These are phyloP conservation scores for Galbula dea DNA, from an alignment of 2,113 vertebrate species.

Conservation along the genomic window DNA sequence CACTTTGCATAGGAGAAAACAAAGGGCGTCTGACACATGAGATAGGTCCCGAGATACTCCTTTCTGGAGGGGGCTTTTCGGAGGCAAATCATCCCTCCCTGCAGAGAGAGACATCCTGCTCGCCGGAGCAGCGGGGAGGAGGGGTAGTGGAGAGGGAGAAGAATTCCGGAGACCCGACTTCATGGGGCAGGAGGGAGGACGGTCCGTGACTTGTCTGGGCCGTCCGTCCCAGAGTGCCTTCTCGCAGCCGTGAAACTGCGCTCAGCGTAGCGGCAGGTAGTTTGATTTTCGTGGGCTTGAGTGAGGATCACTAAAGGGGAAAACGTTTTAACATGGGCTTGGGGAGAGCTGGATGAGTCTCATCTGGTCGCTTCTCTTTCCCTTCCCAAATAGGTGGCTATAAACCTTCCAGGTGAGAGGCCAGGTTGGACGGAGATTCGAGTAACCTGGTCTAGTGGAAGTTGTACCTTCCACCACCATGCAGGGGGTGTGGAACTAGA, in stretches of 20 bases:
- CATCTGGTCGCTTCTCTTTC: background rate
- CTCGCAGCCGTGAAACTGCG: rapidly evolving
- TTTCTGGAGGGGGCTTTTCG: background rate
- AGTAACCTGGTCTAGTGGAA: background rate
- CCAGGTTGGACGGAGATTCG: background rate
- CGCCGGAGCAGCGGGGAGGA: background rate
- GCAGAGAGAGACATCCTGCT: background rate
- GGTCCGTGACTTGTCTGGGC: background rate
- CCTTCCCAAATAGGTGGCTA: background rate
- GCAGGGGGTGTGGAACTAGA: background rate
- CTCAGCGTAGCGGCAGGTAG: background rate
- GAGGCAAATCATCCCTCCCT: background rate
- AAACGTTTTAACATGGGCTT: background rate
- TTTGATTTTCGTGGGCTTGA: background rate
- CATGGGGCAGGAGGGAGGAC: background rate
- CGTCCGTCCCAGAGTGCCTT: background rate
- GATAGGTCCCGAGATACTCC: background rate
- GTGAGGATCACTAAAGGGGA: background rate
- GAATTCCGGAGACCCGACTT: background rate
- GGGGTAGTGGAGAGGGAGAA: background rate
- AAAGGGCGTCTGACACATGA: background rate
- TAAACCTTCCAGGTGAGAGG: background rate
- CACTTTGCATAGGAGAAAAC: background rate
- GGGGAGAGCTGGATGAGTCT: background rate
- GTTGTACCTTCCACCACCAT: too few relatives aligned